Evolutionary conservation across 2,113 vertebrate species (phyloP), one percentile per base, ranked within the genome.

Genomic region (Oncorhynchus kisutch): DNA sequence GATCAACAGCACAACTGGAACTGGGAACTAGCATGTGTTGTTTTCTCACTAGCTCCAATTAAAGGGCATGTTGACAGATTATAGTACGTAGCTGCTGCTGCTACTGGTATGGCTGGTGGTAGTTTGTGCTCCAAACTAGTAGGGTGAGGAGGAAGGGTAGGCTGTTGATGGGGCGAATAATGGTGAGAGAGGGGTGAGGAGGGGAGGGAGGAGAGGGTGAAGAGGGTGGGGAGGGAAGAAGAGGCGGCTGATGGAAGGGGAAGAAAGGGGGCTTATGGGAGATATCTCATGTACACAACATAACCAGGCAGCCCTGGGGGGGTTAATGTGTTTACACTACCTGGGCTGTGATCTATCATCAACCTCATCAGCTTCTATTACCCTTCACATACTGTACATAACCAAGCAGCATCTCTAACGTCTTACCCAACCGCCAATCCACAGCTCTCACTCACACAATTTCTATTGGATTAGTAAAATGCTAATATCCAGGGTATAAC

Each of bases 271-370:
- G 27, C 18, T 14, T 4, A 54, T 9, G 73, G 74, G 68, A 79
- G 82, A 82, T 78, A 76, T 62, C 59, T 62, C 84, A 83, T 87
- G 84, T 86, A 86, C 82, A 77, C 82, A 84, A 54, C 13, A 54
- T 14, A 90, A 90, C 88, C 39, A 45, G 9, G 39, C 39, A 45
- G 39, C 39, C 90, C 84, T 85, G 72, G 90, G 89, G 88, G 88
- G 90, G 90, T 90, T 91, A 87, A 92, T 91, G 90, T 91, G 87
- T 92, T 92, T 91, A 91, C 86, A 89, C 90, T 92, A 91, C 90
- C 90, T 91, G 88, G 90, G 88, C 87, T 91, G 83, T 90, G 90
- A 92, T 92, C 91, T 91, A 91, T 92, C 91, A 89, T 88, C 88
- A 92, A 89, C 90, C 89, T 91, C 86, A 89, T 91, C 91, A 89